Percentiles rank a stretch among this genome's conserved stretches.
phyloP scores from a whole-genome alignment of 1,140 invertebrate genomes.

The Tetragonula clypearis region DNA sequence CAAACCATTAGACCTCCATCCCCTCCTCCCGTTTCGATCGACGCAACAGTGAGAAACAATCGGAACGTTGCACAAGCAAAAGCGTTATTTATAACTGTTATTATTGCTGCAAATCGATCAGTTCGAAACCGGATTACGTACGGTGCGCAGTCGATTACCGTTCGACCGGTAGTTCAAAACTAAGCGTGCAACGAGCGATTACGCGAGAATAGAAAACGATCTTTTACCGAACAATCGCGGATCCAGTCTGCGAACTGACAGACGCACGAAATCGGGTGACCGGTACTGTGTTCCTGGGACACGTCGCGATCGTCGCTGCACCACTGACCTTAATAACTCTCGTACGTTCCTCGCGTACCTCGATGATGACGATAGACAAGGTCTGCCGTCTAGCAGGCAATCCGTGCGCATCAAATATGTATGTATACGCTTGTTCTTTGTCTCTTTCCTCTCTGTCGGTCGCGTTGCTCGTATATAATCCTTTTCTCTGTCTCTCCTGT shows the following conservation, averaged over 20 bases:
- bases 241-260: too few species aligned
- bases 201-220: conserved; percentile 2
- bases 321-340: conserved; percentile 78
- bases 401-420: conserved; percentile 72
- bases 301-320: conserved; percentile 59
- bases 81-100: conserved; percentile 35
- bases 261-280: neutral
- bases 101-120: conserved; percentile 22
- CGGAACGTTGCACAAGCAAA: neutral
- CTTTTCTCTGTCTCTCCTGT: conserved; percentile 3
- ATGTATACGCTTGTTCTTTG: conserved; percentile 12
- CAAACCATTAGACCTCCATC: neutral
- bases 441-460: neutral
- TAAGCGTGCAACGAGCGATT: neutral
- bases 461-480: conserved; percentile 10
- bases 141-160: conserved; percentile 8
- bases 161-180: neutral
- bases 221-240: neutral
- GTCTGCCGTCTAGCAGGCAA: conserved; percentile 69
- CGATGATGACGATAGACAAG: conserved; percentile 75
- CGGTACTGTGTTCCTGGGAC: neutral
- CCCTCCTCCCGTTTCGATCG: neutral
- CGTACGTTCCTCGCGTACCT: conserved; percentile 72
- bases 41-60: neutral
- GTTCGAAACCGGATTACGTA: conserved; percentile 1